These are phyloP conservation scores for Gallinago jamesoni DNA, from an alignment of 2,113 vertebrate species.

Conservation along the genomic window DNA sequence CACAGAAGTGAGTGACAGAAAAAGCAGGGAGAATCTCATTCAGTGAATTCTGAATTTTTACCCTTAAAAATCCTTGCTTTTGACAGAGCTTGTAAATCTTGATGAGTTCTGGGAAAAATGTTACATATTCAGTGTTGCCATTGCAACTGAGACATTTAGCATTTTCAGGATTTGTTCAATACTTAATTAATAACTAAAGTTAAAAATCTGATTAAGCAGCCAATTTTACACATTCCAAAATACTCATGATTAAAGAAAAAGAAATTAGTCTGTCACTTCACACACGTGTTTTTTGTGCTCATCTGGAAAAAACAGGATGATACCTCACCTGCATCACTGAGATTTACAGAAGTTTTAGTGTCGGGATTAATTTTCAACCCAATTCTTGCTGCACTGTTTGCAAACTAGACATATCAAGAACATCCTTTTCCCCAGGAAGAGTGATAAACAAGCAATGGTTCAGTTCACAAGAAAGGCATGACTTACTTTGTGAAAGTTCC, in stretches of 20 bases:
- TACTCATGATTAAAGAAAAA: neutral
- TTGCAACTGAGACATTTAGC: neutral
- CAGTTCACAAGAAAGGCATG: neutral
- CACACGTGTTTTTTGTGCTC: neutral
- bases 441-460: neutral
- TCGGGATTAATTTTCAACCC: neutral
- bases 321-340: neutral
- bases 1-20: neutral
- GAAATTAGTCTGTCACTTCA: neutral
- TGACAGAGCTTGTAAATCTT: neutral
- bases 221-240: neutral
- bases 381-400: neutral
- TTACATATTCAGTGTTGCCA: neutral
- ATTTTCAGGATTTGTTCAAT: neutral
- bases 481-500: conserved; percentile 95
- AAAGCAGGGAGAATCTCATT: neutral
- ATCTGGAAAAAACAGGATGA: neutral
- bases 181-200: neutral
- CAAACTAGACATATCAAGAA: neutral
- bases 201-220: neutral
- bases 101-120: neutral
- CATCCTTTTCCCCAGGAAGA: neutral
- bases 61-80: neutral
- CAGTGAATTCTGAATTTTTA: neutral
- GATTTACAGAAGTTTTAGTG: neutral